phyloP scores from a whole-genome alignment of 2,888 invertebrate genomes.

The Tachina lurida region DNA sequence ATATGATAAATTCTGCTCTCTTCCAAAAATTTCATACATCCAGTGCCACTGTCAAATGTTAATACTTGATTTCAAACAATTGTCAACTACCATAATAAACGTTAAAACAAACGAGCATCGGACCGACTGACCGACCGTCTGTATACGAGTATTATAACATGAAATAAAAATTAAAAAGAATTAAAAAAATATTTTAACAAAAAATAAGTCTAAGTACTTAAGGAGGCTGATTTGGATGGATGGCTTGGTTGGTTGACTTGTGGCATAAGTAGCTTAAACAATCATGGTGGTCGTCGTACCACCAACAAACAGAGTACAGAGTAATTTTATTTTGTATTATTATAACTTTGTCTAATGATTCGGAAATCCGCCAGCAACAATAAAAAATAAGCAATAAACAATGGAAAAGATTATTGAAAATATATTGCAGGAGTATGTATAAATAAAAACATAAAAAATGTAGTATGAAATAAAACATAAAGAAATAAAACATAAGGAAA shows the following conservation, averaged over 20 bases:
- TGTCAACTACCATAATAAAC: constrained; percentile 20
- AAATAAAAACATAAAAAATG: constrained; percentile 33
- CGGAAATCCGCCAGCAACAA: constrained; percentile 82
- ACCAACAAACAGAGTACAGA: background rate
- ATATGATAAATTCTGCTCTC: too few species aligned
- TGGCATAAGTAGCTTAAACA: constrained; percentile 78
- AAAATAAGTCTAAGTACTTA: constrained; percentile 59
- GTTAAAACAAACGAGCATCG: constrained; percentile 21
- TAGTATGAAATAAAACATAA: background rate
- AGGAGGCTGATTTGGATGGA: constrained; percentile 72
- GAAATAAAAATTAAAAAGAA: constrained; percentile 28
- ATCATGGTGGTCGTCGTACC: constrained; percentile 78
- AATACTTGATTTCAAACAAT: constrained; percentile 35
- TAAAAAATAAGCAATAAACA: constrained; percentile 71
- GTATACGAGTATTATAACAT: background rate
- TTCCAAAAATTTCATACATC: too few species aligned
- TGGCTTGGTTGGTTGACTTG: constrained; percentile 72
- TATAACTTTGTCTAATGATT: constrained; percentile 82
- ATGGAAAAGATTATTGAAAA: constrained; percentile 43
- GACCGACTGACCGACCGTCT: constrained; percentile 3
- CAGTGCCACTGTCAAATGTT: background rate
- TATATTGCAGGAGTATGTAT: background rate
- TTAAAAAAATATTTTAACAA: constrained; percentile 27
- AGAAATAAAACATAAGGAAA: background rate
- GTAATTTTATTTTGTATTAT: constrained; percentile 59